phyloP scores from a whole-genome alignment of 1,140 invertebrate genomes.

The Drosophila paulistorum region DNA sequence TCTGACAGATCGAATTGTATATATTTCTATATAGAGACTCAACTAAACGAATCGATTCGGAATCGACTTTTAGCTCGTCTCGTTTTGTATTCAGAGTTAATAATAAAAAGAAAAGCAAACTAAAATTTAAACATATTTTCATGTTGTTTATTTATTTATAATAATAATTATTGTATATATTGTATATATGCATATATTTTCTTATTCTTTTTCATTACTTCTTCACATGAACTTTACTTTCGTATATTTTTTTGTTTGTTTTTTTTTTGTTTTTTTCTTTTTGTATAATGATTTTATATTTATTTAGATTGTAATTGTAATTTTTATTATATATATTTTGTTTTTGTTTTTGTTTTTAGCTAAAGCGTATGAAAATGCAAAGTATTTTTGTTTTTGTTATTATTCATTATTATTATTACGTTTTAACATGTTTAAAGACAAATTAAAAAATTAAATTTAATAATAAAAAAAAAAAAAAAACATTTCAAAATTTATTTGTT shows the following conservation, averaged over 20 bases:
- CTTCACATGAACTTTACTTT: constrained; percentile 8
- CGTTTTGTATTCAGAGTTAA: background rate
- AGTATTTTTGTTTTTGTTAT: constrained; percentile 42
- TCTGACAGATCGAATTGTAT: background rate
- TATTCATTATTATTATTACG: constrained; percentile 9
- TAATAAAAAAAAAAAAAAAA: background rate
- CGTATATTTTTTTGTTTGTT: background rate
- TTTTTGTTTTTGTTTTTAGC: constrained; percentile 47
- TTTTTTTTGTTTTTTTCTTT: constrained; percentile 15
- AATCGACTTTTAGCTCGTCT: background rate
- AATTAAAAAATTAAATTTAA: constrained; percentile 8
- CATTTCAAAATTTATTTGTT: constrained; percentile 19
- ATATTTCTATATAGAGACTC: background rate
- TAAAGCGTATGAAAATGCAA: constrained; percentile 80
- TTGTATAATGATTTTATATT: constrained; percentile 37
- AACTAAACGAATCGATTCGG: background rate
- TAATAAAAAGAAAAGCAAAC: background rate
- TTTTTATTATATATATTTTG: constrained; percentile 38
- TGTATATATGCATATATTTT: constrained; percentile 26
- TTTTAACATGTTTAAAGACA: constrained; percentile 12
- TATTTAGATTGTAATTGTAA: constrained; percentile 38
- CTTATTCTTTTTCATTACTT: background rate
- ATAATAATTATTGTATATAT: constrained; percentile 38
- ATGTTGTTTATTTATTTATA: constrained; percentile 41
- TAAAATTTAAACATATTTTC: constrained; percentile 14